phyloP scores from a whole-genome alignment of 2,797 vertebrate genomes.

The Phrynocephalus guinanensis region DNA sequence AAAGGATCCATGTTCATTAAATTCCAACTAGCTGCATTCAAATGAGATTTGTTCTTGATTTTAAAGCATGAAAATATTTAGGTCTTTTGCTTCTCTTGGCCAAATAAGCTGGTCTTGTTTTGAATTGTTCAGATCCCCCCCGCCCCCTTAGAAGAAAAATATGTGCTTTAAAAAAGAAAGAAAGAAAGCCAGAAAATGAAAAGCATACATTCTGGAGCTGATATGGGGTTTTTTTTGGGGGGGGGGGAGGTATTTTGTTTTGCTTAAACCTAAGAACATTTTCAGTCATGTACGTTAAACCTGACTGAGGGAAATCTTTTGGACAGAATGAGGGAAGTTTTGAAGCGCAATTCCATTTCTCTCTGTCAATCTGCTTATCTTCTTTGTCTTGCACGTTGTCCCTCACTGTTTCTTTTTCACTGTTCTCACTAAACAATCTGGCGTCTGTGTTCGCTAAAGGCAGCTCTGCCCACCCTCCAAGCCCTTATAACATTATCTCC shows the following conservation, averaged over 20 bases:
- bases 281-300: not conserved
- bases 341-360: slow-evolving; percentile 3
- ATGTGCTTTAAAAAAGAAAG: not conserved
- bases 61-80: not conserved
- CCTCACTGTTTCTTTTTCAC: slow-evolving; percentile 17
- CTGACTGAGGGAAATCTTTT: not conserved
- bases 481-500: slow-evolving; percentile 31
- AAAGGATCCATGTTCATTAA: not conserved
- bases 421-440: not conserved
- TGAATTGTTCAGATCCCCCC: not conserved
- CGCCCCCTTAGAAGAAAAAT: not conserved
- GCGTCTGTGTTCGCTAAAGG: slow-evolving; percentile 17
- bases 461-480: slow-evolving; percentile 4
- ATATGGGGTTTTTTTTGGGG: no score
- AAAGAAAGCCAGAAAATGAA: not conserved
- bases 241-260: no score
- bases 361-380: not conserved
- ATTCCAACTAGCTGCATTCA: not conserved
- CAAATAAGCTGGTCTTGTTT: not conserved
- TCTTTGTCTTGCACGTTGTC: slow-evolving; percentile 14
- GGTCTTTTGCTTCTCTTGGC: not conserved
- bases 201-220: not conserved
- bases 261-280: not conserved
- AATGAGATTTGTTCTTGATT: not conserved
- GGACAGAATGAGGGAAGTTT: not conserved